phyloP scores from a whole-genome alignment of 2,113 vertebrate species.

The Ardeotis arabs region DNA sequence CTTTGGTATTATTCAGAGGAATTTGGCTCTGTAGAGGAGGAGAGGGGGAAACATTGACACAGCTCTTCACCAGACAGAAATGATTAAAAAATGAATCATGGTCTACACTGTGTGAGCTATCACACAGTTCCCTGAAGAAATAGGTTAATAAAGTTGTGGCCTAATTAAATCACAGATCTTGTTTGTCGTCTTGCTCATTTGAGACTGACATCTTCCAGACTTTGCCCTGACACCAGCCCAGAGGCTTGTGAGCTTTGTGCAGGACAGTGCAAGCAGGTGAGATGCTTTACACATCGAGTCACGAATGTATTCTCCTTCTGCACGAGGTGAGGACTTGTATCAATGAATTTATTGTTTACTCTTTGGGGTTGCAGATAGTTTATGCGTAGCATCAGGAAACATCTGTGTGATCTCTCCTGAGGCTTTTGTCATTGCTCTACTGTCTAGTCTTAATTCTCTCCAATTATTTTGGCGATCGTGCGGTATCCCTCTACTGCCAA shows the following conservation, averaged over 20 bases:
- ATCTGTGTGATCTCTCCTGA: background rate
- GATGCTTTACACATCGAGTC: background rate
- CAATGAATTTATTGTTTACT: background rate
- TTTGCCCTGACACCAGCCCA: background rate
- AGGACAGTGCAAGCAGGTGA: background rate
- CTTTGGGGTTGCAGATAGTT: background rate
- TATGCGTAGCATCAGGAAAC: background rate
- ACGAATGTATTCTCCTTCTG: background rate
- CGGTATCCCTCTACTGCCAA: constrained; percentile 33
- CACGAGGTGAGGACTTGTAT: background rate
- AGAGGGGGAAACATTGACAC: background rate
- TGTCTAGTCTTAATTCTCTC: background rate
- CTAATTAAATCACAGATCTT: constrained; percentile 19
- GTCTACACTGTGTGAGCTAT: background rate
- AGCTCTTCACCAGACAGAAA: constrained; percentile 30
- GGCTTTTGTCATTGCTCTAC: background rate
- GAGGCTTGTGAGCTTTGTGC: background rate
- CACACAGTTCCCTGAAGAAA: constrained; percentile 21
- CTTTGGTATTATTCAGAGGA: background rate
- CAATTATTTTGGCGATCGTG: background rate
- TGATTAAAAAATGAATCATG: constrained; percentile 35
- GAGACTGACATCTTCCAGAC: background rate
- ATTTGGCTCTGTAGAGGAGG: background rate
- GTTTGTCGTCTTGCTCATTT: background rate
- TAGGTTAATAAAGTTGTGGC: constrained; percentile 43